Evolutionary conservation across 2,888 invertebrate species (phyloP).

Genomic region (Aporophyla lueneburgensis): DNA sequence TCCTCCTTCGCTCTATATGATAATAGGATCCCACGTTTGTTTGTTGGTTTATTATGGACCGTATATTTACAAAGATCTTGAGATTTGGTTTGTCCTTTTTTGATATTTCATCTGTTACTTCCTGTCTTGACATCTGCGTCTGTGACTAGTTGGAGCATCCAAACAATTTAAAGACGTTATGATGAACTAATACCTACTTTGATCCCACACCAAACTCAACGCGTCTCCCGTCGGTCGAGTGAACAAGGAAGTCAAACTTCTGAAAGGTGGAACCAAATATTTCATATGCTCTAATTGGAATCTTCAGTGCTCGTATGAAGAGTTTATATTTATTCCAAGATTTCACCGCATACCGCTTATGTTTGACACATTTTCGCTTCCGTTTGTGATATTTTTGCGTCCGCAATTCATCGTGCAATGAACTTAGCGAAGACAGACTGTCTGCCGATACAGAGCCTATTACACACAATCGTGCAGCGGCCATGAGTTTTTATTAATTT

Average conservation of each 20-base stretch:
- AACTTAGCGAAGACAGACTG: slow-evolving; percentile 78
- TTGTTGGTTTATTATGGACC: slow-evolving; percentile 39
- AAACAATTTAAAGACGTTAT: slow-evolving; percentile 40
- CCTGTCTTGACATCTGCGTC: slow-evolving; percentile 47
- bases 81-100: slow-evolving; percentile 48
- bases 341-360: slow-evolving; percentile 49
- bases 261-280: slow-evolving; percentile 27
- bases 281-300: slow-evolving; percentile 48
- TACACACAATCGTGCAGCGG: slow-evolving; percentile 33
- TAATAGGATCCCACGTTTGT: slow-evolving; percentile 57
- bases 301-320: slow-evolving; percentile 36
- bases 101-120: slow-evolving; percentile 58
- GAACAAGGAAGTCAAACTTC: slow-evolving; percentile 37
- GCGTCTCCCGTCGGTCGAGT: slow-evolving; percentile 9
- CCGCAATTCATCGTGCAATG: slow-evolving; percentile 78
- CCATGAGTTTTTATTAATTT: slow-evolving; percentile 50
- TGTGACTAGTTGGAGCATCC: slow-evolving; percentile 14
- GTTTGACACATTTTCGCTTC: slow-evolving; percentile 79
- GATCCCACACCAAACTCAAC: slow-evolving; percentile 1
- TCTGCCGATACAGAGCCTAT: slow-evolving; percentile 68
- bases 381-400: slow-evolving; percentile 79
- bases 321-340: slow-evolving; percentile 58
- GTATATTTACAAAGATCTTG: slow-evolving; percentile 52
- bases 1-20: slow-evolving; percentile 53
- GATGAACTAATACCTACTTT: slow-evolving; percentile 10